Conservation (phyloP, 1,140 invertebrate species). For the Anastrepha ludens region DNA sequence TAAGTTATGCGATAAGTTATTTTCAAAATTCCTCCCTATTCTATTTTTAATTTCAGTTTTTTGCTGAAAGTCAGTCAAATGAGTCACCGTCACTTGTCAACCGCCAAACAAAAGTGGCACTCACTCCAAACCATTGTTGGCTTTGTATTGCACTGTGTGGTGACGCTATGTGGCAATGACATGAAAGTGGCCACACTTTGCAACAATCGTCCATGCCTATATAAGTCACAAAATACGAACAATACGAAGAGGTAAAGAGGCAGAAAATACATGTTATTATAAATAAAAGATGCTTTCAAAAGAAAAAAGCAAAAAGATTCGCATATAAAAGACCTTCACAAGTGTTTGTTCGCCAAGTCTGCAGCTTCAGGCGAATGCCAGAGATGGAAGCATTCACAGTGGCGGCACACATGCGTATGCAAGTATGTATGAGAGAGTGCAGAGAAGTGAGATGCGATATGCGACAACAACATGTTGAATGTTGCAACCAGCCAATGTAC, state of each 20-base stretch:
- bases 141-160: not conserved
- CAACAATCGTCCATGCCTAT: not conserved
- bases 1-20: too few relatives aligned
- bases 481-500: not conserved
- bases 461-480: not conserved
- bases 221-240: not conserved
- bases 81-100: not conserved
- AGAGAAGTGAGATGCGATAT: not conserved
- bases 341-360: not conserved
- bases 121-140: slow-evolving; percentile 23
- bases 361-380: not conserved
- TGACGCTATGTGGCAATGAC: slow-evolving; percentile 16
- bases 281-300: slow-evolving; percentile 2
- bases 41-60: too few relatives aligned
- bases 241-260: not conserved
- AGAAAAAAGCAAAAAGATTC: not conserved
- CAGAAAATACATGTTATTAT: not conserved
- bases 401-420: too few relatives aligned
- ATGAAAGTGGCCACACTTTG: slow-evolving; percentile 3
- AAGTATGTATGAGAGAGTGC: not conserved
- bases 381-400: not conserved
- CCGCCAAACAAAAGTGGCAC: slow-evolving; percentile 33
- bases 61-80: not conserved
- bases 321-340: slow-evolving; percentile 28
- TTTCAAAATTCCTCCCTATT: too few relatives aligned